Evolutionary conservation across 2,113 vertebrate species (phyloP).

Genomic region (Scopus umbretta): DNA sequence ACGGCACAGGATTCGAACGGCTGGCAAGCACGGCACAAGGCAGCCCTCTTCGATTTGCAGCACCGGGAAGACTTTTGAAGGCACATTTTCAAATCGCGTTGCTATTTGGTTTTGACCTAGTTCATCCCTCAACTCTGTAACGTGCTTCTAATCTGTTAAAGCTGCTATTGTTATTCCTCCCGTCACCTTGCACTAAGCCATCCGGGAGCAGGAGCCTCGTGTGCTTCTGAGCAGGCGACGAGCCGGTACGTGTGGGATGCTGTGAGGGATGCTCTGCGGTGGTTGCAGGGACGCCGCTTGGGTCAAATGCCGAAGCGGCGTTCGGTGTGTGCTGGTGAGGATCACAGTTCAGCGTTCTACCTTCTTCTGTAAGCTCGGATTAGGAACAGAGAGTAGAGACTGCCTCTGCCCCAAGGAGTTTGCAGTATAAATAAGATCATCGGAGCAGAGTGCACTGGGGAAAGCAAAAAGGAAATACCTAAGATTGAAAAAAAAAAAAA

Average conservation of each 20-base stretch:
- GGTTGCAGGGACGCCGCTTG: not conserved
- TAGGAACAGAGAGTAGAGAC: not conserved
- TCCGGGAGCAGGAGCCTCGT: not conserved
- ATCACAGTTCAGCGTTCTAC: not conserved
- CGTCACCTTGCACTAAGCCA: not conserved
- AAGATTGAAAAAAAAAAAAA: not conserved
- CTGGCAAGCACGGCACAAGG: not conserved
- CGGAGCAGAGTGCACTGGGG: not conserved
- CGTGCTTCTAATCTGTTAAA: accelerated
- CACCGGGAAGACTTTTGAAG: not conserved
- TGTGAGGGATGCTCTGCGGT: not conserved
- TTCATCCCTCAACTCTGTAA: not conserved
- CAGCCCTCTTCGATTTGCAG: not conserved
- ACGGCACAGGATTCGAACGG: not conserved
- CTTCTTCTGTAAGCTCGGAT: not conserved
- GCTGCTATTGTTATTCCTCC: not conserved
- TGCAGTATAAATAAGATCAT: not conserved
- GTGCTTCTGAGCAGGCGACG: not conserved
- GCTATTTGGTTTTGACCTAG: not conserved
- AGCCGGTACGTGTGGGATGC: not conserved
- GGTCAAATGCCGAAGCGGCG: not conserved
- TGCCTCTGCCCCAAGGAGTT: not conserved
- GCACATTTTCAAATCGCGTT: not conserved
- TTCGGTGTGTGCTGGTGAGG: not conserved
- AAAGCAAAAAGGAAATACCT: conserved; percentile 43